These are phyloP conservation scores for Zonotrichia albicollis DNA, from an alignment of 2,797 vertebrate genomes.

Conservation along the genomic window DNA sequence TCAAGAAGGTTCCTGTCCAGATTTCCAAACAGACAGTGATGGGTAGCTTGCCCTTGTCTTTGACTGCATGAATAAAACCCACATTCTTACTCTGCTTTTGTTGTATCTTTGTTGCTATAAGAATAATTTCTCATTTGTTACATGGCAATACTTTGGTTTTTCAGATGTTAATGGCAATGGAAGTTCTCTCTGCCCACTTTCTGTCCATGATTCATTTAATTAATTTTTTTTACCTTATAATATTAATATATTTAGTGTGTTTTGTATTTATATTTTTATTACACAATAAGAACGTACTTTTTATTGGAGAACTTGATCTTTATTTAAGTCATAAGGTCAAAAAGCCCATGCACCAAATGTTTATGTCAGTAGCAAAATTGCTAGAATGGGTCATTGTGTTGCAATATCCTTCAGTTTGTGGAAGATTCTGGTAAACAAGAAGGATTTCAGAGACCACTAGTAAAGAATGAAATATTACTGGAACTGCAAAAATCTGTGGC, in stretches of 20 bases:
- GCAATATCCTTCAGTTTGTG: background rate
- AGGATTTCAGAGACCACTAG: background rate
- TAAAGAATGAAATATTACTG: background rate
- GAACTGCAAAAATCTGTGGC: background rate
- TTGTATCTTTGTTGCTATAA: background rate
- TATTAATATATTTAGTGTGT: background rate
- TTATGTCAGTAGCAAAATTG: background rate
- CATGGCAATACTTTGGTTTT: background rate
- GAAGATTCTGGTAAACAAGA: background rate
- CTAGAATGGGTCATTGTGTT: background rate
- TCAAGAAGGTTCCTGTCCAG: background rate
- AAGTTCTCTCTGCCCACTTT: background rate
- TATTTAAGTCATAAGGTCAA: background rate
- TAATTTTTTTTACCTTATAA: background rate
- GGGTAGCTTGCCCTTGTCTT: background rate
- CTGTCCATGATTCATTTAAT: background rate
- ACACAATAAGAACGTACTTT: background rate
- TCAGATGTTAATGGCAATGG: background rate
- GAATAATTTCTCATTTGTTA: background rate
- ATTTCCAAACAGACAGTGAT: background rate
- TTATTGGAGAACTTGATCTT: background rate
- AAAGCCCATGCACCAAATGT: background rate
- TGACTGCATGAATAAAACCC: background rate
- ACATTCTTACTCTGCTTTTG: background rate
- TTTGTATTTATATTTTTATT: background rate